Conservation (phyloP, 2,888 invertebrate species). For the Julus scanicus region DNA sequence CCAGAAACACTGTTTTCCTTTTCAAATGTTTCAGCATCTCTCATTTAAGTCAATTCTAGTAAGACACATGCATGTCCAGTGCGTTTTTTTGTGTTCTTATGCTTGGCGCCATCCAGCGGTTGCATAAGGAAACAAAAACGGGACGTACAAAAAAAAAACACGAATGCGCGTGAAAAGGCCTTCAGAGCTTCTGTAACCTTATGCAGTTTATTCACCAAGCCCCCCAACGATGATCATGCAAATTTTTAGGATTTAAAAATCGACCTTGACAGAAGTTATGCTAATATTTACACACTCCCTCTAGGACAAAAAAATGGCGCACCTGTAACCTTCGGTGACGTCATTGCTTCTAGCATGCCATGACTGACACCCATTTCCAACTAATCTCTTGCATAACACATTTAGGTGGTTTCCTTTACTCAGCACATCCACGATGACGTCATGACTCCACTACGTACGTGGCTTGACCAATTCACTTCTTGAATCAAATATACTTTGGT, state of each 20-base stretch:
- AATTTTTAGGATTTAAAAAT: conserved; percentile 20
- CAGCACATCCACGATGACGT: background rate
- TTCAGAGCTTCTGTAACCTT: background rate
- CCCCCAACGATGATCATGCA: conserved; percentile 15
- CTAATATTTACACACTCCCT: conserved; percentile 24
- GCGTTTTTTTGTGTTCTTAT: background rate
- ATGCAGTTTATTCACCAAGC: conserved; percentile 5
- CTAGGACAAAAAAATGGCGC: background rate
- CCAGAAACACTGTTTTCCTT: too few relatives aligned
- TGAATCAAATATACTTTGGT: background rate
- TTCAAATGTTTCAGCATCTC: too few relatives aligned
- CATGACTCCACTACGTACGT: background rate
- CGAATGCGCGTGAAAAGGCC: background rate
- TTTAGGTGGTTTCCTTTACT: background rate
- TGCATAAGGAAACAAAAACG: background rate
- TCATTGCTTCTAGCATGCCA: background rate
- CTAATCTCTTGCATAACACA: background rate
- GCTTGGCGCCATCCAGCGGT: background rate
- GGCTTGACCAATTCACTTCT: too few relatives aligned
- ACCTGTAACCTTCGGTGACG: conserved; percentile 24
- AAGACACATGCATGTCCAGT: too few relatives aligned
- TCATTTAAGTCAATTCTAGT: too few relatives aligned
- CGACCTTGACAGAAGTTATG: conserved; percentile 30
- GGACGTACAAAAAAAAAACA: background rate
- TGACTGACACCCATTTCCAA: background rate